phyloP scores from a whole-genome alignment of 2,797 vertebrate genomes.

The Sebastes matsubarae region DNA sequence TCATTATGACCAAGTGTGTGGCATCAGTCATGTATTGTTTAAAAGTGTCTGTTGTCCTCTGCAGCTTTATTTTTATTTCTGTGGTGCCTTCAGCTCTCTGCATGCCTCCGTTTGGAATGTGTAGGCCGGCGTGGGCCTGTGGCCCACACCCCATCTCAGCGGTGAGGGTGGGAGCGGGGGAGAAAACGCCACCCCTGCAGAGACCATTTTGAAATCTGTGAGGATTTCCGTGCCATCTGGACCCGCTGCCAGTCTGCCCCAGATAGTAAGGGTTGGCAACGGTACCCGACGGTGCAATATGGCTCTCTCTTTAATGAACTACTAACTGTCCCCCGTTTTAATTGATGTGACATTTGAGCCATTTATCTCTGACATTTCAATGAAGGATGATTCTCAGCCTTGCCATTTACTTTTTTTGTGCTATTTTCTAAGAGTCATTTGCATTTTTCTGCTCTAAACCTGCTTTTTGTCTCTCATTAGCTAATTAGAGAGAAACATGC shows the following conservation, averaged over 20 bases:
- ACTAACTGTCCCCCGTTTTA: constrained; percentile 86
- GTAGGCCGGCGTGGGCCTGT: constrained; percentile 76
- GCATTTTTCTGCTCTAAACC: constrained; percentile 82
- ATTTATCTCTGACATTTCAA: constrained; percentile 88
- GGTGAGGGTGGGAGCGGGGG: constrained; percentile 79
- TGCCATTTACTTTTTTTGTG: constrained; percentile 85
- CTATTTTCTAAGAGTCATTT: constrained; percentile 84
- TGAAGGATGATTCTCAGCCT: constrained; percentile 85
- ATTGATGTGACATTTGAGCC: constrained; percentile 88
- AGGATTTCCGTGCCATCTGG: constrained; percentile 87
- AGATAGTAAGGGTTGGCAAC: constrained; percentile 86
- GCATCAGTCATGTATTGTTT: constrained; percentile 71
- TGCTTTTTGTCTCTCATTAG: constrained; percentile 82
- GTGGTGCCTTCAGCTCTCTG: constrained; percentile 71
- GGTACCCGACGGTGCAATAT: constrained; percentile 86
- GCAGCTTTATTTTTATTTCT: constrained; percentile 69
- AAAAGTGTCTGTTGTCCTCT: constrained; percentile 70
- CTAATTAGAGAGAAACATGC: constrained; percentile 82
- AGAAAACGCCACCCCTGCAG: constrained; percentile 82
- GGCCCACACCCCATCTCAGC: constrained; percentile 80
- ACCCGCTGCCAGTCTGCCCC: constrained; percentile 85
- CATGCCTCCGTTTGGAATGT: constrained; percentile 81
- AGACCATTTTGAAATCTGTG: constrained; percentile 86
- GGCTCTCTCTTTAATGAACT: constrained; percentile 87
- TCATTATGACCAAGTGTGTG: constrained; percentile 58